Base-by-base conservation (phyloP, 2,797 vertebrate species). In the Ispidina lecontei region DNA sequence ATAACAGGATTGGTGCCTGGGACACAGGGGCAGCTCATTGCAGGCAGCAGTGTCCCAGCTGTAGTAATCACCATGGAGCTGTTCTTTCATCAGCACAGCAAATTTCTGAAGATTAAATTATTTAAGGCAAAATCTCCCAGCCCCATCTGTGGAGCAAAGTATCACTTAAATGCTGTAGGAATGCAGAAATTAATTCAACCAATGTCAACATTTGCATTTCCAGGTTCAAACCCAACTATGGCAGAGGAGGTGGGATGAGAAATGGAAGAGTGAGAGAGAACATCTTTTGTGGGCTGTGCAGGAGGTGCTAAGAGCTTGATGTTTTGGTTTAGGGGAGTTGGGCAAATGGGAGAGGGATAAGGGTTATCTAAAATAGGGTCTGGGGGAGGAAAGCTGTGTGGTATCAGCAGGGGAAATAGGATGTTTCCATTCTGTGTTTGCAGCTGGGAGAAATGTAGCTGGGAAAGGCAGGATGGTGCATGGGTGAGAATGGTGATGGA, bases 351-450 rank as follows among this genome's bases (percentile, higher is more conserved):
- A 17, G 20, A 80, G 25, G 12, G 17, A 39, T 43, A 3, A 0
- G 0, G 10, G 18, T 44, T 52, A 22, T 62, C 0, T 0, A 65
- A 62, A 80, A 44, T 2, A 64, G 6, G 21, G 20, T 21, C 29
- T 47, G 13, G 15, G 11, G 20, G 15, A 67, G 16, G 39, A 13
- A 51, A 62, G 0, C 0, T 87, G 5, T 31, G 7, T 46, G 31
- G 14, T 49, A 44, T 49, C 15, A 52, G 51, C 10, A 77, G 6
- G 15, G 17, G 69, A 6, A 63, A 72, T n/a, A 69, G 12, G 22
- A 28, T 47, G 12, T 46, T 87, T 71, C 54, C 79, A 2, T 25
- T 71, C 23, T 47, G 1, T 29, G 21, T 33, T 92, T 83, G 20
- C 21, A 60, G 12, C 28, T 68, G 58, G 37, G 19, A 22, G 7